Evolutionary conservation across 2,113 vertebrate species (phyloP).

Genomic region (Burhinus oedicnemus): DNA sequence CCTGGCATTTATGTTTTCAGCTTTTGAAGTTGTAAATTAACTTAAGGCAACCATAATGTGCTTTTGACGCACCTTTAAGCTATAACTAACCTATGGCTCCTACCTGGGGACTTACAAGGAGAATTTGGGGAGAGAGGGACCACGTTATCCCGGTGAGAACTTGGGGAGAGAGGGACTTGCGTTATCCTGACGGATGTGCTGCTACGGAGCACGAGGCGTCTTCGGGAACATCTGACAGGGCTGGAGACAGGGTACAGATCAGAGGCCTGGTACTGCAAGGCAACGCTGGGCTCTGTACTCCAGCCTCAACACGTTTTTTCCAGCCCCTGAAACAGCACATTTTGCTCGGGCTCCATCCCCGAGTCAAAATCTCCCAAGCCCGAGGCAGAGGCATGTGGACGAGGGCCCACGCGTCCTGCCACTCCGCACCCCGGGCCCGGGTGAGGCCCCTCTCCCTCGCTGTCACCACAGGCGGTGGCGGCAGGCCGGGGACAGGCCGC

Average conservation of each 20-base stretch:
- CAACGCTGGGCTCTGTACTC: not conserved
- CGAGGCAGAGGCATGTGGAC: rapidly evolving
- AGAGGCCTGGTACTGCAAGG: not conserved
- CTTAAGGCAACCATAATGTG: rapidly evolving
- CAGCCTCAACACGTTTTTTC: not conserved
- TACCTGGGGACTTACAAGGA: rapidly evolving
- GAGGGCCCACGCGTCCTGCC: not conserved
- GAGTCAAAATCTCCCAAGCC: not conserved
- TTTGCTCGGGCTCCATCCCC: not conserved
- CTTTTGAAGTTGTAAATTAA: not conserved
- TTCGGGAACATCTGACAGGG: too few species aligned
- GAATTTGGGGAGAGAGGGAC: rapidly evolving
- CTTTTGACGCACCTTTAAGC: not conserved
- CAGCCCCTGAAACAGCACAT: not conserved
- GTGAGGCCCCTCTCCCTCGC: not conserved
- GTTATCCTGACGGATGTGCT: rapidly evolving
- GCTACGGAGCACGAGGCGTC: rapidly evolving
- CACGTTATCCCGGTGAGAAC: too few species aligned
- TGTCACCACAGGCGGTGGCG: not conserved
- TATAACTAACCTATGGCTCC: rapidly evolving
- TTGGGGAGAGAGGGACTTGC: too few species aligned
- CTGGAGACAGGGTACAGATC: rapidly evolving
- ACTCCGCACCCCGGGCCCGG: too few species aligned
- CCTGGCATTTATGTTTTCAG: not conserved
- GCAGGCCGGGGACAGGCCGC: not conserved